Evolutionary conservation across 1,140 invertebrate genomes (phyloP).

Genomic region (Nasonia giraulti): DNA sequence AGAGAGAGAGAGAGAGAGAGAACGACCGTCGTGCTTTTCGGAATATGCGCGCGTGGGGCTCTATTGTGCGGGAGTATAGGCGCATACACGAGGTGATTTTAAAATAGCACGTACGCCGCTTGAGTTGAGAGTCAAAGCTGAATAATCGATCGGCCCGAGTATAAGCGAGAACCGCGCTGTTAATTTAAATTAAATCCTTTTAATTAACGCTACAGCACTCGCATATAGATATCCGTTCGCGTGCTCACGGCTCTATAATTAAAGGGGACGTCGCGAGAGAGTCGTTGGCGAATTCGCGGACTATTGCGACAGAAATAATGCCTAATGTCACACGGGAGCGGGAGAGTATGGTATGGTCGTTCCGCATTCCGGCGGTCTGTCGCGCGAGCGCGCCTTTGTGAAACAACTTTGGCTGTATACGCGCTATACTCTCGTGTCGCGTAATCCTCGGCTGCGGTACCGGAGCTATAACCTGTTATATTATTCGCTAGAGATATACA

Average conservation of each 20-base stretch:
- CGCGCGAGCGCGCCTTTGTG: neutral
- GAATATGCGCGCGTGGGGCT: no score
- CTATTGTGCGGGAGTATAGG: neutral
- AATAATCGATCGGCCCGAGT: neutral
- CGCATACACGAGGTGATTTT: no score
- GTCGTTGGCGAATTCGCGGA: neutral
- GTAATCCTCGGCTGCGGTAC: neutral
- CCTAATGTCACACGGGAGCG: slow-evolving; percentile 41
- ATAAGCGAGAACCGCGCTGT: neutral
- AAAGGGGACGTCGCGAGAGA: neutral
- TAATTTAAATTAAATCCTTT: slow-evolving; percentile 14
- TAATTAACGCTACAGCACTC: neutral
- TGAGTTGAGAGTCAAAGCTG: neutral
- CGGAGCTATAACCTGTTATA: neutral
- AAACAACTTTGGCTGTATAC: neutral
- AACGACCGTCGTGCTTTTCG: neutral
- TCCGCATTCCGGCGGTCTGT: slow-evolving; percentile 47
- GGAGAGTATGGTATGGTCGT: slow-evolving; percentile 8
- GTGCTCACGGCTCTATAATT: neutral
- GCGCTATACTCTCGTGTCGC: neutral
- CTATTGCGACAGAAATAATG: slow-evolving; percentile 47
- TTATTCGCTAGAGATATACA: neutral
- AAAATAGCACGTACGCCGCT: neutral
- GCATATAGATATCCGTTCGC: neutral
- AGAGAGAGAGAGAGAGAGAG: slow-evolving; percentile 10